Evolutionary conservation across 2,888 invertebrate species (phyloP), one percentile per base, ranked within the genome.

Genomic region (Drosophila leonis): DNA sequence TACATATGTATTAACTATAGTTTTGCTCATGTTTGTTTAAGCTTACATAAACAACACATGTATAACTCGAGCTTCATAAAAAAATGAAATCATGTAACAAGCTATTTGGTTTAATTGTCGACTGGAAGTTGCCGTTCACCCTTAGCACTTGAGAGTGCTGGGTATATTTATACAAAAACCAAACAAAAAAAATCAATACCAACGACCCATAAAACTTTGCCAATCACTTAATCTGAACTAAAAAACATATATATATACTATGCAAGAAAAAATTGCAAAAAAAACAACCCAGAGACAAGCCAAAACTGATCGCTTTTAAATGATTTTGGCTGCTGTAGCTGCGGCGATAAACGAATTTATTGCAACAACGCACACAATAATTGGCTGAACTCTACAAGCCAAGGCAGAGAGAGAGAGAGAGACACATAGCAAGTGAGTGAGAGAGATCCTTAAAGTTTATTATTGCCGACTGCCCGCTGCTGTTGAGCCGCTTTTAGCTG

Each of bases 331-430:
- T 84, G 87, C 82, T 73, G 87, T 65, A 60, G 67, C 27, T 18
- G 69, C 82, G 90, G 92, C 91, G 91, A 92, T 91, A 91, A 91
- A 92, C 91, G 92, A 91, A 92, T 91, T 91, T 91, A 91, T 92
- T 91, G 91, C 91, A 89, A 88, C 90, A 87, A 82, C 90, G 92
- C 91, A 86, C 78, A 86, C 90, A 88, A 90, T 91, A 91, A 91
- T 91, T 91, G 92, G 86, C 88, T 46, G 51, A 65, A n/a, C 78
- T 72, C 69, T 55, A 20, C 51, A 51, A 55, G 54, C 4, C 49
- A 52, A 37, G 13, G 31, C 27, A 42, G 24, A 20, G 42, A 10
- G n/a, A 4, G 39, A n/a, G 33, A 31, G 46, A 27, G 31, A 39
- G 35, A 31, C 44, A 41, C 37, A 15, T 46, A 13, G 7, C 24